Conservation (phyloP, 2,888 invertebrate genomes). For the Helobdella robusta region DNA sequence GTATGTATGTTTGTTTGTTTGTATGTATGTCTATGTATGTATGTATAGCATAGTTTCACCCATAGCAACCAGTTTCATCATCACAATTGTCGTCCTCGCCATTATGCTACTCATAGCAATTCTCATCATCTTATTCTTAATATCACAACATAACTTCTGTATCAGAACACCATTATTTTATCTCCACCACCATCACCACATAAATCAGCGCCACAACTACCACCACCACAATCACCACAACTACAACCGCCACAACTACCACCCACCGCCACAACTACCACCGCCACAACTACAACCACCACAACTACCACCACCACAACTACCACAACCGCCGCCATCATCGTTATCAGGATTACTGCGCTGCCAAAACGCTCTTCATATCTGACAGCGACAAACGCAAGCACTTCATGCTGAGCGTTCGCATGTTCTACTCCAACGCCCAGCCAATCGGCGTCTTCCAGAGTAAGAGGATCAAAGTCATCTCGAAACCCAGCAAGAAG, state of each 20-base stretch:
- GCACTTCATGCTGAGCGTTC: constrained; percentile 96
- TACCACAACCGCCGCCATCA: too few species aligned
- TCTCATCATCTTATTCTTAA: not conserved
- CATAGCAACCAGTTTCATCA: not conserved
- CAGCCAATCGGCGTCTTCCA: constrained; percentile 97
- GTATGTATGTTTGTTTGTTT: constrained; percentile 3
- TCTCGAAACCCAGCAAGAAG: constrained; percentile 98
- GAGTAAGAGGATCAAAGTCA: constrained; percentile 97
- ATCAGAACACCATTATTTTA: not conserved
- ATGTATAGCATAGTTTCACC: not conserved
- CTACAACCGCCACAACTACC: not conserved
- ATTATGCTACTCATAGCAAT: not conserved
- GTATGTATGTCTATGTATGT: not conserved
- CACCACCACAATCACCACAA: not conserved
- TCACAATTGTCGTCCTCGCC: not conserved
- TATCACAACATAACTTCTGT: not conserved
- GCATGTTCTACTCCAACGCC: constrained; percentile 97
- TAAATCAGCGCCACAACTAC: not conserved
- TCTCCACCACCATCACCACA: not conserved
- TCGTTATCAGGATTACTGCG: constrained; percentile 73
- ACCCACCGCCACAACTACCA: not conserved
- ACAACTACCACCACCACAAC: not conserved
- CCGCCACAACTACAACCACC: not conserved
- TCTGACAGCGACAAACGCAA: constrained; percentile 86
- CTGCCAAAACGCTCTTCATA: constrained; percentile 96